Evolutionary conservation across 2,797 vertebrate species (phyloP), one percentile per base, ranked within the genome.

Genomic region (Cercopithecus mitis): DNA sequence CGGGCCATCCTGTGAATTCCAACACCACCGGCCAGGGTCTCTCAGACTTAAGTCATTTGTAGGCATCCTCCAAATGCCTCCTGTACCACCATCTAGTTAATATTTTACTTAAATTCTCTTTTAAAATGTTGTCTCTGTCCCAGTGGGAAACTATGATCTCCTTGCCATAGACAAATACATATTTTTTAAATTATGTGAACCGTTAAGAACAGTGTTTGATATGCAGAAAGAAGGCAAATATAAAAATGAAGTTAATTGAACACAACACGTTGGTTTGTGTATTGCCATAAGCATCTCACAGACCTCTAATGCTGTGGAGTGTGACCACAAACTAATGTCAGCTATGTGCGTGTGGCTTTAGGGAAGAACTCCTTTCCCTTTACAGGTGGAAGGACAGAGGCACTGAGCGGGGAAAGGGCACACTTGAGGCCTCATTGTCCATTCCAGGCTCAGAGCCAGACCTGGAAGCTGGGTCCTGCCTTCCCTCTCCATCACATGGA

Each of bases 41-140:
- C 30, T 88, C 47, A 39, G 39, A 77, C 24, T 84, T 76, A 45
- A 11, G 5, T 85, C 52, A 4, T 70, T 67, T 47, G 14, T 11
- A 45, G 39, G 15, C 17, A 11, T 47, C 67, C 27, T 47, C 17
- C 25, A 11, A 43, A 77, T 13, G 41, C 25, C 61, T 75, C 45
- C 20, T 14, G 5, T 67, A 15, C 79, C 52, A 1, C 72, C 27
- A 41, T 4, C 41, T 33, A n/a, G 57, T 30, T 90, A 50, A n/a
- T 81, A 79, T 72, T 64, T 89, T 67, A 33, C n/a, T 67, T 67
- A 81, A 90, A 90, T 41, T 72, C 36, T 24, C 43, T 72, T 88
- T 61, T 39, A 33, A 67, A n/a, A 50, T 72, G 41, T 73, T 80
- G 1, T 27, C 1, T 79, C 30, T 83, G 20, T 75, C 24, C 30